Percentiles rank a stretch among this genome's conserved stretches.
Evolutionary conservation across 2,888 invertebrate species (phyloP).

Genomic region (Meteorus colon): DNA sequence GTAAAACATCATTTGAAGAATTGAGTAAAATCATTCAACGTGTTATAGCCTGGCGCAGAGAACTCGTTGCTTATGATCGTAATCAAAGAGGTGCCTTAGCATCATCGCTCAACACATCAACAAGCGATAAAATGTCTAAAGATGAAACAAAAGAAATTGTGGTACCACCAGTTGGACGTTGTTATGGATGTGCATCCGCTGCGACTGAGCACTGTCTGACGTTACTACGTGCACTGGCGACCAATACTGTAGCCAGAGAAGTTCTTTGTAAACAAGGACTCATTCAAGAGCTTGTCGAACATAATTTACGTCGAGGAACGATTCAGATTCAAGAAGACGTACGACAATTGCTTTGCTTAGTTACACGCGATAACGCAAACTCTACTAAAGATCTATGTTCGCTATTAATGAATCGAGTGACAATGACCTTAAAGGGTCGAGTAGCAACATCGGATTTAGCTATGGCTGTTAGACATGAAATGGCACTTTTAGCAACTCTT

Average conservation of each 20-base stretch:
- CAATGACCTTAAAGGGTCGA: slow-evolving; percentile 85
- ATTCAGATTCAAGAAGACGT: slow-evolving; percentile 92
- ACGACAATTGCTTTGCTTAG: slow-evolving; percentile 88
- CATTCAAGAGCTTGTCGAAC: slow-evolving; percentile 91
- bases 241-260: slow-evolving; percentile 83
- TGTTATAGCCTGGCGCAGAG: slow-evolving; percentile 92
- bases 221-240: slow-evolving; percentile 90
- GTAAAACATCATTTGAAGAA: slow-evolving; percentile 95
- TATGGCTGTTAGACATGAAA: slow-evolving; percentile 89
- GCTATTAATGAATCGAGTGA: slow-evolving; percentile 87
- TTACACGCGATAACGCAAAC: slow-evolving; percentile 89
- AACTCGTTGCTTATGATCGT: slow-evolving; percentile 92
- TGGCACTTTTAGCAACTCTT: slow-evolving; percentile 88
- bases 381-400: slow-evolving; percentile 90
- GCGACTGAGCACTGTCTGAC: slow-evolving; percentile 96
- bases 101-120: slow-evolving; percentile 43
- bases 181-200: slow-evolving; percentile 91
- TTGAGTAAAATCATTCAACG: slow-evolving; percentile 92
- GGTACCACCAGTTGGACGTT: slow-evolving; percentile 77
- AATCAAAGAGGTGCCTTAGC: slow-evolving; percentile 80
- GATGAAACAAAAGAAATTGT: slow-evolving; percentile 42
- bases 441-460: slow-evolving; percentile 84
- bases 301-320: slow-evolving; percentile 91
- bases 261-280: slow-evolving; percentile 88
- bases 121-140: slow-evolving; percentile 37